These are phyloP conservation scores for Chiroxiphia lanceolata DNA, from an alignment of 2,797 vertebrate genomes.

Conservation along the genomic window DNA sequence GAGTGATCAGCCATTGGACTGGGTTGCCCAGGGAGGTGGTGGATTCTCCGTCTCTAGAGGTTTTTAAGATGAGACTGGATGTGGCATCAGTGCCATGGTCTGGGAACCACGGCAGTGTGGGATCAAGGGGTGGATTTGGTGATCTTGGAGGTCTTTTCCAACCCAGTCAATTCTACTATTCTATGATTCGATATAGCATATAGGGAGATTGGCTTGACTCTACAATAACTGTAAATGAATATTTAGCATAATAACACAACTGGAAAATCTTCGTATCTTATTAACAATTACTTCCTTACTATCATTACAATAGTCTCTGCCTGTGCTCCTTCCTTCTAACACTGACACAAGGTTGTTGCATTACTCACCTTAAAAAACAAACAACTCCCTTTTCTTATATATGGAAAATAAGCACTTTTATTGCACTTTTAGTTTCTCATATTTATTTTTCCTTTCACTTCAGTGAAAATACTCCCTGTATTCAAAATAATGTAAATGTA, in stretches of 20 bases:
- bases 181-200: neutral
- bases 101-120: no score
- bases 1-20: no score
- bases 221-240: neutral
- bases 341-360: neutral
- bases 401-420: neutral
- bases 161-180: no score
- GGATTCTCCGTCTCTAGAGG: no score
- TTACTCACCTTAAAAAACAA: neutral
- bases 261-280: neutral
- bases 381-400: neutral
- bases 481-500: neutral
- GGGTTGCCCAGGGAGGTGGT: no score
- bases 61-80: no score
- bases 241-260: neutral
- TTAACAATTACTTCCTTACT: neutral
- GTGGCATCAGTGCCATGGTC: no score
- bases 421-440: neutral
- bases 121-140: no score
- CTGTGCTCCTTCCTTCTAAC: neutral
- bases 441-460: neutral
- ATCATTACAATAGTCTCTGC: neutral
- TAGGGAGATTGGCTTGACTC: neutral
- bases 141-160: no score
- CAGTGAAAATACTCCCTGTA: neutral